phyloP scores from a whole-genome alignment of 2,797 vertebrate species.

The Okamejei kenojei region DNA sequence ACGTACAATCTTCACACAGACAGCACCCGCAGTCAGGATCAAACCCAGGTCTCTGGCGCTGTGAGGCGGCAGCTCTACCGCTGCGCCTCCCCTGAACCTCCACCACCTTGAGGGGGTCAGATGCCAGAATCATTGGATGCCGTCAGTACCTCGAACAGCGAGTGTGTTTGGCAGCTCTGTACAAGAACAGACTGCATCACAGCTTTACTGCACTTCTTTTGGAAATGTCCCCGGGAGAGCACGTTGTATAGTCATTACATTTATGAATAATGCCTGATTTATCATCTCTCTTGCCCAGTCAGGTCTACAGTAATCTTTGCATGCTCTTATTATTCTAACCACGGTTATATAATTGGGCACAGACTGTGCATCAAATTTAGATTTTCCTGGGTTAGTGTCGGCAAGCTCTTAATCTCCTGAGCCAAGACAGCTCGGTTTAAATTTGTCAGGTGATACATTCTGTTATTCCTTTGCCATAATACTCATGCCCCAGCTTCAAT shows the following conservation, averaged over 20 bases:
- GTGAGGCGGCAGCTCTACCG: too few relatives aligned
- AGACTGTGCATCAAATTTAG: not conserved
- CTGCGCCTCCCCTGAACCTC: too few relatives aligned
- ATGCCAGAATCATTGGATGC: not conserved
- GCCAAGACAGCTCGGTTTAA: not conserved
- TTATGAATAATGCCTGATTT: not conserved
- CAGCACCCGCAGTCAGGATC: too few relatives aligned
- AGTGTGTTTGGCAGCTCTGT: too few relatives aligned
- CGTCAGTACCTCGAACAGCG: not conserved
- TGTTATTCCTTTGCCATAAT: not conserved
- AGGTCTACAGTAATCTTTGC: not conserved
- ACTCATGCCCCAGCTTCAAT: not conserved
- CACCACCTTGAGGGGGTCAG: not conserved
- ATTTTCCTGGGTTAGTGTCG: not conserved
- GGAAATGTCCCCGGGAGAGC: not conserved
- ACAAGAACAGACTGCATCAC: not conserved
- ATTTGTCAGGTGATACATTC: not conserved
- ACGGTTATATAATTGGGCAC: not conserved
- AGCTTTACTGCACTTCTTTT: not conserved
- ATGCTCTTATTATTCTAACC: not conserved
- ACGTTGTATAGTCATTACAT: not conserved
- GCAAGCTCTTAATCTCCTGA: not conserved
- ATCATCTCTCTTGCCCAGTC: not conserved
- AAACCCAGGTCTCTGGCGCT: too few relatives aligned
- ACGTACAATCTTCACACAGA: too few relatives aligned